Evolutionary conservation across 2,888 invertebrate genomes (phyloP).

Genomic region (Idaea straminata): DNA sequence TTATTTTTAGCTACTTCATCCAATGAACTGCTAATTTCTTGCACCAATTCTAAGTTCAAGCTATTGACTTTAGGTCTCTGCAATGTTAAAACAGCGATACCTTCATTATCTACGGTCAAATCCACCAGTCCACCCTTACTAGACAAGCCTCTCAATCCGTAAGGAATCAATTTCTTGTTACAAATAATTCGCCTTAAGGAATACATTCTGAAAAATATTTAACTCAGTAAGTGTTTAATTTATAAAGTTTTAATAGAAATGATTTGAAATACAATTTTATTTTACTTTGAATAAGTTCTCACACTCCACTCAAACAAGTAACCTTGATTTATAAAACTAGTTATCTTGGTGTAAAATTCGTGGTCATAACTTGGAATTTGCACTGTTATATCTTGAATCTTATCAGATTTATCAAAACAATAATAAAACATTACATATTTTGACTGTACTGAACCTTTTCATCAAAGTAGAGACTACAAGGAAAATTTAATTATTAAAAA

Average conservation of each 20-base stretch:
- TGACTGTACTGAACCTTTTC: too few species aligned
- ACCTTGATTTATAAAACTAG: background rate
- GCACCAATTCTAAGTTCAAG: slow-evolving; percentile 86
- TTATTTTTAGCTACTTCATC: slow-evolving; percentile 84
- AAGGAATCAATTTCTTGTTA: background rate
- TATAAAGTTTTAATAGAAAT: background rate
- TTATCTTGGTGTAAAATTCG: background rate
- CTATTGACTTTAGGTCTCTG: slow-evolving; percentile 90
- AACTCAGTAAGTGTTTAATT: background rate
- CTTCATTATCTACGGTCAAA: slow-evolving; percentile 80
- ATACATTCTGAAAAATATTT: slow-evolving; percentile 55
- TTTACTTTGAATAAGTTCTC: too few species aligned
- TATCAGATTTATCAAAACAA: background rate
- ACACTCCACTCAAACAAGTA: too few species aligned
- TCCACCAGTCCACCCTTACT: slow-evolving; percentile 70
- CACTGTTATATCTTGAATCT: background rate
- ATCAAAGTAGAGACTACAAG: too few species aligned
- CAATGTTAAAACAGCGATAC: slow-evolving; percentile 87
- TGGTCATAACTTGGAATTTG: background rate
- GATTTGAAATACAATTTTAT: too few species aligned
- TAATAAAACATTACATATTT: background rate
- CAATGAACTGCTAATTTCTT: slow-evolving; percentile 82
- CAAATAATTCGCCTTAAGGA: slow-evolving; percentile 42
- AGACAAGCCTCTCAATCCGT: slow-evolving; percentile 50
- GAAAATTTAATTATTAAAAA: too few species aligned